Evolutionary conservation across 2,113 vertebrate genomes (phyloP), one percentile per base, ranked within the genome.

Genomic region (Trachemys scripta): DNA sequence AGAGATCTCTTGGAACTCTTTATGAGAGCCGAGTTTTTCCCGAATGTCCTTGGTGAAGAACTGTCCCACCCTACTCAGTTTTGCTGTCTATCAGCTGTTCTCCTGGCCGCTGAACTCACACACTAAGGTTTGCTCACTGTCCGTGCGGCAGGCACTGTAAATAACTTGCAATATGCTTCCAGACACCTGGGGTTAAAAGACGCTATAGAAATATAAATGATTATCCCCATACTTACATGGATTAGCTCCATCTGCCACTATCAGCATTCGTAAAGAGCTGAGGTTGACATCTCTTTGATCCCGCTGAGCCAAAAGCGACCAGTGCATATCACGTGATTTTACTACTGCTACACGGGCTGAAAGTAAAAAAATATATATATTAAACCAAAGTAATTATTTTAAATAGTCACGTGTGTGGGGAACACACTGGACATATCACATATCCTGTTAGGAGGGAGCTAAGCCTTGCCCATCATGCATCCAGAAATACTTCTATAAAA

Each of bases 281-380:
- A 99, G 98, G 95, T 99, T 99, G 97, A 99, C 95, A 11, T 99
- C 99, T 50, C 99, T 98, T 97, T 99, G 99, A 93, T 99, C 99
- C 93, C 99, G 98, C 98, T 99, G 99, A 87, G 99, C 99, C 96
- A 99, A 95, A 78, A 99, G 99, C 85, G 99, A 99, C 99, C 99
- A 99, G 98, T 99, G 99, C 99, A 99, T 99, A 98, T 99, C 99
- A 10, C 99, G 98, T 3, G 99, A 99, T 95, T 99, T 99, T 50
- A 99, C 99, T 95, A 99, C 98, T 0, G 99, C 99, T 16, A 99
- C 98, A 76, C 89, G 98, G 2, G 99, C 99, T 99, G 93, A 29
- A 83, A 94, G 57, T 1, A 35, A 94, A 88, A 80, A 29, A 93
- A 88, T 65, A 45, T 12, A 86, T 13, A 86, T 13, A 53, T 42